Conservation (phyloP, 2,888 invertebrate genomes). For the Orthosia cruda region DNA sequence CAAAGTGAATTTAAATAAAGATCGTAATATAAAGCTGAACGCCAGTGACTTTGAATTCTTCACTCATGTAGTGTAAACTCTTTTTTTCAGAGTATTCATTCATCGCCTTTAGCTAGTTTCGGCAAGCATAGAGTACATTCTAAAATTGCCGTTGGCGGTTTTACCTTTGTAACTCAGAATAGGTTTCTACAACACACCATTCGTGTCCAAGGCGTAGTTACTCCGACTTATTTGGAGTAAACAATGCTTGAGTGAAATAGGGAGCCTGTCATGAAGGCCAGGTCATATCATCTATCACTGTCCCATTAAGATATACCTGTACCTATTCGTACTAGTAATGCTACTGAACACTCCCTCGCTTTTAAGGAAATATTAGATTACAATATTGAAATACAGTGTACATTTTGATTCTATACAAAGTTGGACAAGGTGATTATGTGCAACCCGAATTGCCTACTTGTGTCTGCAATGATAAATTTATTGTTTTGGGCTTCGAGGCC, state of each 20-base stretch:
- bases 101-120: not conserved
- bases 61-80: not conserved
- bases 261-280: constrained; percentile 41
- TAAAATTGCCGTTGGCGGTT: not conserved
- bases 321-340: constrained; percentile 4
- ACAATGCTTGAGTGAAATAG: constrained; percentile 51
- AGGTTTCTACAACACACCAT: constrained; percentile 10
- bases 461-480: constrained; percentile 2
- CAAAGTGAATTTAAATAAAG: too few species aligned
- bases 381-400: constrained; percentile 44
- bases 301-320: constrained; percentile 42
- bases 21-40: not conserved
- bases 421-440: constrained; percentile 1
- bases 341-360: constrained; percentile 48
- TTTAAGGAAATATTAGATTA: constrained; percentile 53
- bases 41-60: not conserved
- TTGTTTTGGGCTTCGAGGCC: not conserved
- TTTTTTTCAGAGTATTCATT: not conserved
- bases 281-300: constrained; percentile 55
- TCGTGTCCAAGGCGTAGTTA: constrained; percentile 18
- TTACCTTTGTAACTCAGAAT: not conserved
- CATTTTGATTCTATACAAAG: constrained; percentile 19
- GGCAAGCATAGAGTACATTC: not conserved
- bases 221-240: constrained; percentile 45
- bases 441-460: not conserved